Percentiles rank a stretch among this genome's conserved stretches.
Evolutionary conservation across 1,140 invertebrate species (phyloP).

Genomic region (Drosophila ohnishii): DNA sequence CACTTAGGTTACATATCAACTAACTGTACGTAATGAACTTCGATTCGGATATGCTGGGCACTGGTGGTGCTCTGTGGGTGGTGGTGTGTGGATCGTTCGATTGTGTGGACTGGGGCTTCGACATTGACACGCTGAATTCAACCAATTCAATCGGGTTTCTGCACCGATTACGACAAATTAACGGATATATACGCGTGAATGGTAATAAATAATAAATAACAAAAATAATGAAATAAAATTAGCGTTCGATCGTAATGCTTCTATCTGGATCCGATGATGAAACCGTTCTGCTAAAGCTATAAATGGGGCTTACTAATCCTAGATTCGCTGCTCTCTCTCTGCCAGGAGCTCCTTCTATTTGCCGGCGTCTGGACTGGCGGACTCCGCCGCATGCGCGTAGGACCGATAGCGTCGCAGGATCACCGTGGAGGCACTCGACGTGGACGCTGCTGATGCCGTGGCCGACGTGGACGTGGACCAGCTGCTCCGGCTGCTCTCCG

Average conservation of each 20-base stretch:
- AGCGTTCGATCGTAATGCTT: slow-evolving; percentile 43
- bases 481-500: slow-evolving; percentile 60
- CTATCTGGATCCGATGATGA: slow-evolving; percentile 58
- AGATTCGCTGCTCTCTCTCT: slow-evolving; percentile 16
- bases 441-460: slow-evolving; percentile 40
- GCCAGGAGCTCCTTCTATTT: slow-evolving; percentile 37
- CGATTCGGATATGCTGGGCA: slow-evolving; percentile 48
- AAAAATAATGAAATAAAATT: slow-evolving; percentile 66
- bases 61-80: slow-evolving; percentile 38
- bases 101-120: slow-evolving; percentile 61
- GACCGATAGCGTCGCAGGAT: slow-evolving; percentile 70
- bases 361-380: slow-evolving; percentile 51
- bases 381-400: slow-evolving; percentile 71
- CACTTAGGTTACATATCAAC: slow-evolving; percentile 78
- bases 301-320: slow-evolving; percentile 39
- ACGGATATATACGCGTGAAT: slow-evolving; percentile 58
- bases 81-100: slow-evolving; percentile 38
- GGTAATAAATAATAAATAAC: slow-evolving; percentile 79
- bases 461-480: slow-evolving; percentile 63
- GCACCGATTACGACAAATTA: slow-evolving; percentile 66
- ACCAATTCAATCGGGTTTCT: slow-evolving; percentile 54
- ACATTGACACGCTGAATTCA: slow-evolving; percentile 79
- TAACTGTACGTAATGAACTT: slow-evolving; percentile 76
- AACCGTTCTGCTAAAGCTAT: slow-evolving; percentile 75
- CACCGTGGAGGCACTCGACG: slow-evolving; percentile 59